These are phyloP conservation scores for Eugnorisma glareosa DNA, from an alignment of 2,888 invertebrate genomes.

Conservation along the genomic window DNA sequence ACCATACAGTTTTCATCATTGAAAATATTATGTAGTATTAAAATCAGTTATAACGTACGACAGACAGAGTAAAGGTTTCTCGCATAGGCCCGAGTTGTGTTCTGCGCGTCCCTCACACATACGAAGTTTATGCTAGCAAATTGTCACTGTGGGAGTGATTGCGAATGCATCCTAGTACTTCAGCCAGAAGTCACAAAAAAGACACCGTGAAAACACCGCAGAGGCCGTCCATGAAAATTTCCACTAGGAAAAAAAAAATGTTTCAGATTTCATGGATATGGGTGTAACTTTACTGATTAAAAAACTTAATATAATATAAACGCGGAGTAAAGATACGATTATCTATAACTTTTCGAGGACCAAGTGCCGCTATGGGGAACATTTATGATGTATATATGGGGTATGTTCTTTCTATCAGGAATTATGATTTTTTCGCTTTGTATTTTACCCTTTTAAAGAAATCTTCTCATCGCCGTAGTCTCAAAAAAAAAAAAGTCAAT, in stretches of 20 bases:
- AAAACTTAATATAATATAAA: not conserved
- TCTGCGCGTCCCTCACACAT: not conserved
- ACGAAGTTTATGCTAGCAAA: not conserved
- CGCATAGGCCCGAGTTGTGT: not conserved
- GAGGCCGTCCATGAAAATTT: not conserved
- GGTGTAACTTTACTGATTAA: not conserved
- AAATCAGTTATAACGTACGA: not conserved
- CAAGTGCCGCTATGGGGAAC: not conserved
- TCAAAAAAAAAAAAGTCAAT: conserved; percentile 39
- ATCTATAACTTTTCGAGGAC: not conserved
- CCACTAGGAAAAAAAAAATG: not conserved
- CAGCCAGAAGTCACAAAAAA: no score
- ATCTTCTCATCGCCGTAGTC: not conserved
- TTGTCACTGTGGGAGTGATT: not conserved
- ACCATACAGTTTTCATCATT: not conserved
- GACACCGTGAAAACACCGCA: not conserved
- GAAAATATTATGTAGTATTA: not conserved
- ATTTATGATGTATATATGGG: no score
- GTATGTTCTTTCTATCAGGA: not conserved
- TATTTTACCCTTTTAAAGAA: not conserved
- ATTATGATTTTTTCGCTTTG: not conserved
- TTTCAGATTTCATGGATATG: not conserved
- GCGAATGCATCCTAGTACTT: not conserved
- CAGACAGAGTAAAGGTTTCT: not conserved
- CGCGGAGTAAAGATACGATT: not conserved